A percentile compares a stretch with the other conserved stretches of the same genome.
These are phyloP conservation scores for Papilio elwesi DNA, from an alignment of 2,888 invertebrate genomes.

Conservation along the genomic window DNA sequence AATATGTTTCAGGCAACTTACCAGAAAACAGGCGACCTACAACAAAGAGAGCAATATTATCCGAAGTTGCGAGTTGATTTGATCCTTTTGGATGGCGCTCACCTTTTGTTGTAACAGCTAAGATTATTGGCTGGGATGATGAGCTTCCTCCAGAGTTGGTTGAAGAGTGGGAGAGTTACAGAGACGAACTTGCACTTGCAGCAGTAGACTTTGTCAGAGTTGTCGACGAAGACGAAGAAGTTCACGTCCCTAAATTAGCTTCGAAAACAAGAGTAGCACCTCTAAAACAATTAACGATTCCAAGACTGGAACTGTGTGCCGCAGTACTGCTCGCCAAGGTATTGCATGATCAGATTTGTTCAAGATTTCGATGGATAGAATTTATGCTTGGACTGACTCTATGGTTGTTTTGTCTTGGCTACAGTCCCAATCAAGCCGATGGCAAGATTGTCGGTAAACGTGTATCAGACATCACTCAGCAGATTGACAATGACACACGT, in stretches of 20 bases:
- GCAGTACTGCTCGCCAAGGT: conserved; percentile 43
- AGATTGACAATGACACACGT: too few species aligned
- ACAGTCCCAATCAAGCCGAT: conserved; percentile 40
- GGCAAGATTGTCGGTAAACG: too few species aligned
- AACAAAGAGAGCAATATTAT: conserved; percentile 39
- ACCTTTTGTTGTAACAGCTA: conserved; percentile 41
- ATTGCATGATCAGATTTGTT: background rate
- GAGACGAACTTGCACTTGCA: conserved; percentile 40
- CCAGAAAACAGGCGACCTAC: conserved; percentile 19
- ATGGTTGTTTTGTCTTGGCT: conserved; percentile 42
- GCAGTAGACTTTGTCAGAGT: conserved; percentile 43
- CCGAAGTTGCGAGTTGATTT: conserved; percentile 41
- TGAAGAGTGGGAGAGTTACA: conserved; percentile 37
- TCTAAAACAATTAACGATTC: conserved; percentile 46
- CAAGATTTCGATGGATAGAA: background rate
- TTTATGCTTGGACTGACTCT: conserved; percentile 41
- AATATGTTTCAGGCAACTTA: background rate
- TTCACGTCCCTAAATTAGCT: conserved; percentile 39
- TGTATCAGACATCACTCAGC: too few species aligned
- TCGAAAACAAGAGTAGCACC: conserved; percentile 46
- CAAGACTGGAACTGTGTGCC: conserved; percentile 46
- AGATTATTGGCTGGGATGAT: conserved; percentile 45
- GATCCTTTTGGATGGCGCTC: conserved; percentile 46
- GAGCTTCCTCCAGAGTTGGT: conserved; percentile 35
- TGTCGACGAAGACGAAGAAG: conserved; percentile 28